Evolutionary conservation across 2,888 invertebrate species (phyloP).

Genomic region (Leptopilina drosophilae): DNA sequence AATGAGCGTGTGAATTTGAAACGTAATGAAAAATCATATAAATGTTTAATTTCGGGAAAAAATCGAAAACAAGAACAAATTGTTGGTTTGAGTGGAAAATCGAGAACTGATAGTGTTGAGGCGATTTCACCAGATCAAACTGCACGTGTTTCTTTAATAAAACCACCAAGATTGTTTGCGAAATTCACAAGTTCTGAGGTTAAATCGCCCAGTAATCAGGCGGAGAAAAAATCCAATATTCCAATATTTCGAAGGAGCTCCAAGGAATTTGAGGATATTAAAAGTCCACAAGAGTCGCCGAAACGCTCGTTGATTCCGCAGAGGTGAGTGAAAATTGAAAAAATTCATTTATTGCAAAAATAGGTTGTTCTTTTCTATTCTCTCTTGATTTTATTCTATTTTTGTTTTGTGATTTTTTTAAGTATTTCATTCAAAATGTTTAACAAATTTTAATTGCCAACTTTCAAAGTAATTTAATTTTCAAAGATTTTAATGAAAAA

Average conservation of each 20-base stretch:
- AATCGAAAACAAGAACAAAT: slow-evolving; percentile 55
- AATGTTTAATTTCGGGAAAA: slow-evolving; percentile 46
- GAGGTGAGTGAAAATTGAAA: slow-evolving; percentile 60
- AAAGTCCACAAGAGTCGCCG: slow-evolving; percentile 71
- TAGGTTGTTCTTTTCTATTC: too few species aligned
- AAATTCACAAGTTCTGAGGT: slow-evolving; percentile 56
- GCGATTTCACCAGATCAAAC: slow-evolving; percentile 29
- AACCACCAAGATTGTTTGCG: slow-evolving; percentile 67
- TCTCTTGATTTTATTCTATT: too few species aligned
- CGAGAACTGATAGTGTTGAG: slow-evolving; percentile 41
- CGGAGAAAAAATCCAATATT: slow-evolving; percentile 72
- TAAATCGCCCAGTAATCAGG: slow-evolving; percentile 63
- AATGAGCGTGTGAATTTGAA: slow-evolving; percentile 52
- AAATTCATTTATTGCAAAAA: too few species aligned
- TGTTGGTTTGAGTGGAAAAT: slow-evolving; percentile 15
- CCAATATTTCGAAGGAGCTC: slow-evolving; percentile 72
- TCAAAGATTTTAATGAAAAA: too few species aligned
- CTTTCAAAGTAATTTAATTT: too few species aligned
- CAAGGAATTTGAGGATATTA: slow-evolving; percentile 74
- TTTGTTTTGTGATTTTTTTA: too few species aligned
- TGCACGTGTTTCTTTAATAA: slow-evolving; percentile 65
- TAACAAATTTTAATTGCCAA: too few species aligned
- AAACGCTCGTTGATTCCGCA: slow-evolving; percentile 75
- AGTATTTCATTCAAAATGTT: too few species aligned
- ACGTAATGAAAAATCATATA: slow-evolving; percentile 55